Percentiles rank a stretch among this genome's conserved stretches.
These are phyloP conservation scores for Neuroterus valhalla DNA, from an alignment of 1,140 invertebrate genomes.

Conservation along the genomic window DNA sequence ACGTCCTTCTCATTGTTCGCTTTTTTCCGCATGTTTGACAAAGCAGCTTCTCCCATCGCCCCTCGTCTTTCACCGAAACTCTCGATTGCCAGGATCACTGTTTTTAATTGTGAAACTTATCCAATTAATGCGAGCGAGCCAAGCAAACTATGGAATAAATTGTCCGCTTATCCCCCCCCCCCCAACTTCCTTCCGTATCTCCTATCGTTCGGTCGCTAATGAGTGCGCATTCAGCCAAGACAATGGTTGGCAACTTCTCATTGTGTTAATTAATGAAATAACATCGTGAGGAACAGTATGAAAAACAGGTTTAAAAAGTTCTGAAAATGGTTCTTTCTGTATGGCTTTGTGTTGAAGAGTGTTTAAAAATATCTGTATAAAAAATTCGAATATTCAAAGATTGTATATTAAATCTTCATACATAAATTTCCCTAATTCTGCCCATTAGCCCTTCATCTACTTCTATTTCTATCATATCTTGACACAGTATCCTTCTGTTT, in stretches of 20 bases:
- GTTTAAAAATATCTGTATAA: no score
- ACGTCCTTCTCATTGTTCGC: conserved; percentile 40
- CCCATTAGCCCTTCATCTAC: no score
- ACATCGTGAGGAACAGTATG: conserved; percentile 35
- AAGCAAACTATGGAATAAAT: conserved; percentile 43
- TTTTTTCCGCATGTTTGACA: conserved; percentile 43
- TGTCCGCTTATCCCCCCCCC: conserved; percentile 31
- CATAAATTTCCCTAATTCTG: no score
- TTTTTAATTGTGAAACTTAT: conserved; percentile 55
- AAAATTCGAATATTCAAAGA: no score
- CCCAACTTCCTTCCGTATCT: conserved; percentile 33
- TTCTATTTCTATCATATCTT: no score
- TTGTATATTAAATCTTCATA: no score
- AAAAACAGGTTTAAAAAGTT: conserved; percentile 33
- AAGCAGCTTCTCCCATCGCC: conserved; percentile 20
- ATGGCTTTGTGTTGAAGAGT: no score
- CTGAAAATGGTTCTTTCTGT: background rate
- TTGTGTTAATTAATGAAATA: conserved; percentile 49
- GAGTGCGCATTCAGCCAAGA: conserved; percentile 45
- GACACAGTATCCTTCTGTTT: no score
- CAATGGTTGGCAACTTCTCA: conserved; percentile 44
- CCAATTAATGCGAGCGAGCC: conserved; percentile 49
- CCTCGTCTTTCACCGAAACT: no score
- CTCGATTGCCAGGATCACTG: conserved; percentile 43
- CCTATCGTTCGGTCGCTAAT: conserved; percentile 42